Evolutionary conservation across 2,113 vertebrate genomes (phyloP).

Genomic region (Dolichotis patagonum): DNA sequence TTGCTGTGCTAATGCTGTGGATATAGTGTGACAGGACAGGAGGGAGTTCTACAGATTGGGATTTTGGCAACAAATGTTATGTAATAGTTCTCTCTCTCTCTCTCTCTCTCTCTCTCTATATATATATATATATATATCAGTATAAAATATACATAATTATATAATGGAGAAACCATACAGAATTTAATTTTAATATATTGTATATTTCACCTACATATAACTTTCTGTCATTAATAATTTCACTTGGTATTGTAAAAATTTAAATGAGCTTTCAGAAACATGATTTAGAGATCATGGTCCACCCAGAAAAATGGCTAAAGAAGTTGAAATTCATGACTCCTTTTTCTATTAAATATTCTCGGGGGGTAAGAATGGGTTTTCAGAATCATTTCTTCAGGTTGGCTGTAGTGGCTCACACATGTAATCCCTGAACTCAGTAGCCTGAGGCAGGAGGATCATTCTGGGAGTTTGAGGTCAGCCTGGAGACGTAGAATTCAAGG

Average conservation of each 20-base stretch:
- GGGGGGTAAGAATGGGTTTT: not conserved
- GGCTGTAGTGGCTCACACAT: not conserved
- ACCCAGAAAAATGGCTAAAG: constrained; percentile 20
- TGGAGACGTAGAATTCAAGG: not conserved
- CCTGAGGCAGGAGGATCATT: not conserved
- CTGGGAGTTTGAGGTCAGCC: not conserved
- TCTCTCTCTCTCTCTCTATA: not conserved
- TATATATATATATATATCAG: not conserved
- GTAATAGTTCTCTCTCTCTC: not conserved
- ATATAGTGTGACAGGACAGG: not conserved
- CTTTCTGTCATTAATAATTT: constrained; percentile 43
- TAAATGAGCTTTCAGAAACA: constrained; percentile 42
- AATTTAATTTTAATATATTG: constrained; percentile 2
- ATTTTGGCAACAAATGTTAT: constrained; percentile 5
- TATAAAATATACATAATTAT: not conserved
- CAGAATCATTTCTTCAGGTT: not conserved
- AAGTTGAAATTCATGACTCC: not conserved
- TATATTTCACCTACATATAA: constrained; percentile 7
- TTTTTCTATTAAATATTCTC: constrained; percentile 38
- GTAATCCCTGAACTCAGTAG: not conserved
- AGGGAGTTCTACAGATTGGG: not conserved
- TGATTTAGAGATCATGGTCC: not conserved
- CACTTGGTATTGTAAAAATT: constrained; percentile 30
- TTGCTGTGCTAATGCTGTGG: not conserved
- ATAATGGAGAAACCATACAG: not conserved